Evolutionary conservation across 2,113 vertebrate species (phyloP).

Genomic region (Corapipo altera): DNA sequence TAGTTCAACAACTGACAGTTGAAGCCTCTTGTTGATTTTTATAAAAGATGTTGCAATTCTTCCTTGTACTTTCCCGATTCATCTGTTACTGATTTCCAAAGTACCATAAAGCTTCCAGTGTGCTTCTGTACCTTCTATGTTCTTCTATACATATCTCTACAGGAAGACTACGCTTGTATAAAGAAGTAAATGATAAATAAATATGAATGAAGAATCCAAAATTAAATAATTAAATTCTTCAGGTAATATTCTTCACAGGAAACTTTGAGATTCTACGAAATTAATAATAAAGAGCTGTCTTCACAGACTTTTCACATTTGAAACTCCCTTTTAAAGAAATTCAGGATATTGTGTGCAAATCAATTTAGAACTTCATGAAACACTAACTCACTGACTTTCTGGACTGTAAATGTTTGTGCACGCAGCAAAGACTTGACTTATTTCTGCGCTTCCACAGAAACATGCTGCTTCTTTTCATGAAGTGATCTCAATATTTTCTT

Average conservation of each 20-base stretch:
- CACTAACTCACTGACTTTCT: neutral
- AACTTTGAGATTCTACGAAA: neutral
- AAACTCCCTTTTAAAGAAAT: neutral
- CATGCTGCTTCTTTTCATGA: neutral
- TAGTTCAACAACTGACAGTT: neutral
- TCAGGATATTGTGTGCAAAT: neutral
- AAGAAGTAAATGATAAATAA: neutral
- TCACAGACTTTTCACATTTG: neutral
- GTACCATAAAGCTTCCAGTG: neutral
- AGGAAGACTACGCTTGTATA: neutral
- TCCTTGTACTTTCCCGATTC: neutral
- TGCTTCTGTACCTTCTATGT: neutral
- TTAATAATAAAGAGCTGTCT: neutral
- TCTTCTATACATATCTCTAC: neutral
- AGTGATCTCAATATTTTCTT: neutral
- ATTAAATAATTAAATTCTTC: neutral
- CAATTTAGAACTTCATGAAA: neutral
- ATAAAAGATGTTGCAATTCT: neutral
- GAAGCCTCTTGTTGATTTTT: neutral
- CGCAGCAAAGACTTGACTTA: neutral
- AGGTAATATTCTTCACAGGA: neutral
- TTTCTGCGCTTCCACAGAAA: neutral
- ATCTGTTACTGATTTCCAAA: neutral
- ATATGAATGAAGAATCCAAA: neutral
- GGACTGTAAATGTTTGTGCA: neutral